Evolutionary conservation across 1,140 invertebrate genomes (phyloP).

Genomic region (Zaprionus inermis): DNA sequence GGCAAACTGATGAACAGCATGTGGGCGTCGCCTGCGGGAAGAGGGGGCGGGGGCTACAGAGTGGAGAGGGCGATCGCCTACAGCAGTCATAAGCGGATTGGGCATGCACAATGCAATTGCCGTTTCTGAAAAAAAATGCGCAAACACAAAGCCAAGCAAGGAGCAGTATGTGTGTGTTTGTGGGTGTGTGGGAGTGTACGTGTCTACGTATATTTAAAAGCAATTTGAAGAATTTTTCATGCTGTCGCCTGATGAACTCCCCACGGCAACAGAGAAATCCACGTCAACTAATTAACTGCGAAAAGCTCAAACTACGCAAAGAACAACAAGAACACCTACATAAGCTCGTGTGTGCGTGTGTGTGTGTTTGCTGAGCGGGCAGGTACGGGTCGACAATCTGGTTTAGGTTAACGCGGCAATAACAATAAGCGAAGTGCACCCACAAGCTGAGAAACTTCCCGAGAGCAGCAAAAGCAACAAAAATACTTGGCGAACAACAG

Average conservation of each 20-base stretch:
- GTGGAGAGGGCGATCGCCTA: conserved; percentile 5
- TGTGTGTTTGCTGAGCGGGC: not conserved
- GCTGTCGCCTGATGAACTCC: conserved; percentile 56
- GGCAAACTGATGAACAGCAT: conserved; percentile 10
- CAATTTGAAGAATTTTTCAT: conserved; percentile 68
- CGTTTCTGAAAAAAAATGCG: conserved; percentile 60
- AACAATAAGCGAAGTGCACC: conserved; percentile 58
- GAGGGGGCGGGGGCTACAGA: not conserved
- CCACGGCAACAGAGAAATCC: conserved; percentile 48
- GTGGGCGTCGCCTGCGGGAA: not conserved
- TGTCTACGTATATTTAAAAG: conserved; percentile 53
- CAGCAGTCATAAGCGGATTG: conserved; percentile 72
- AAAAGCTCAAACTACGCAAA: conserved; percentile 20
- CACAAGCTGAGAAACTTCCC: conserved; percentile 26
- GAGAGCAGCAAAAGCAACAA: conserved; percentile 5
- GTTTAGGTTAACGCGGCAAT: conserved; percentile 28
- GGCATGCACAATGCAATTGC: conserved; percentile 75
- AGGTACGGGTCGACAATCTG: conserved; percentile 43
- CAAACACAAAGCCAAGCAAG: conserved; percentile 55
- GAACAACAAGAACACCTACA: conserved; percentile 1
- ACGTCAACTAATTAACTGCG: conserved; percentile 69
- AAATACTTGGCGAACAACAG: not conserved
- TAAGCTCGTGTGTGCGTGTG: conserved; percentile 8
- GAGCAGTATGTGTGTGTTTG: not conserved
- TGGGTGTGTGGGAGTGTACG: not conserved